These are phyloP conservation scores for Chionomys nivalis DNA, from an alignment of 2,113 vertebrate genomes.

Conservation along the genomic window DNA sequence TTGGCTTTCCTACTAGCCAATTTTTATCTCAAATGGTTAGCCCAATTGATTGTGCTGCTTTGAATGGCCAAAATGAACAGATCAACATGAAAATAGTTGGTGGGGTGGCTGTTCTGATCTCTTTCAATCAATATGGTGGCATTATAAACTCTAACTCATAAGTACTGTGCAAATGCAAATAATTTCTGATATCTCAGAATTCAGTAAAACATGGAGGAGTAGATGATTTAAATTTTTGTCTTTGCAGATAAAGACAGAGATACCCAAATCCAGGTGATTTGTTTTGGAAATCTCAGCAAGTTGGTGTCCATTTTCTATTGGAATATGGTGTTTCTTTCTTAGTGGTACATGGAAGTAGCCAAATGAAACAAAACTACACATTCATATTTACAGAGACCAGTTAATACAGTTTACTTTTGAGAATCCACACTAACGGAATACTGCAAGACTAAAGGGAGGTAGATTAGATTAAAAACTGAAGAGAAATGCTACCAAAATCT, in stretches of 20 bases:
- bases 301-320: neutral
- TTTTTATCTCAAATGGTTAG: constrained; percentile 79
- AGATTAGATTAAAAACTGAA: neutral
- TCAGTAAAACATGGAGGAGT: neutral
- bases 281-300: neutral
- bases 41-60: constrained; percentile 75
- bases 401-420: neutral
- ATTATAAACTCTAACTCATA: constrained; percentile 8
- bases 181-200: constrained; percentile 47
- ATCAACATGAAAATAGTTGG: constrained; percentile 75
- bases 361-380: neutral
- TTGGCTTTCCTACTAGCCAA: constrained; percentile 78
- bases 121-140: constrained; percentile 40
- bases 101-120: constrained; percentile 56
- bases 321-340: neutral
- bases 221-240: neutral
- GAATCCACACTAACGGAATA: neutral
- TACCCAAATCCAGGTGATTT: neutral
- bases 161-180: constrained; percentile 46
- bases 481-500: constrained; percentile 11
- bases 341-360: neutral
- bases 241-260: constrained; percentile 40
- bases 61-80: constrained; percentile 72
- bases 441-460: neutral
- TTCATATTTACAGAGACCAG: neutral